Evolutionary conservation across 2,888 invertebrate species (phyloP), one percentile per base, ranked within the genome.

Genomic region (Spicauda simplicius): DNA sequence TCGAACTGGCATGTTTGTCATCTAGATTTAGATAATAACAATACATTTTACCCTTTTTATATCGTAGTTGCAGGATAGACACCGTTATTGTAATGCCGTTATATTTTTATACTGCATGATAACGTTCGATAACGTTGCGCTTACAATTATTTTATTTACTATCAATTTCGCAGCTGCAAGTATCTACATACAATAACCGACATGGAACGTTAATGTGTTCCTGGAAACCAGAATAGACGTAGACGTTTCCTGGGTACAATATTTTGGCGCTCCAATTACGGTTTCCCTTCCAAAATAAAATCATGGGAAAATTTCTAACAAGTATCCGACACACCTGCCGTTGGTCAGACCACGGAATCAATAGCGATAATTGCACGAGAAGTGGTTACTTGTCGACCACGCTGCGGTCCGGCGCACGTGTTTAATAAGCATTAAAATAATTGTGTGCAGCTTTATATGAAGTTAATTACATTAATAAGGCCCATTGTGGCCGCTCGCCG

Each of bases 401-500:
- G 84, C 80, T 81, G 79, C 81, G 84, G 80, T 81, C 80, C 81
- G 74, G 76, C 84, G 82, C 92, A 92, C 91, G 92, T 92, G 92
- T 87, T 91, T 91, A 88, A 89, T 90, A 82, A 83, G 81, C 88
- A 89, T 88, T 88, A 87, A 86, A 87, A 86, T 87, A 90, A 91
- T 89, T 87, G 80, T 77, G 77, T 80, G 78, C 80, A 85, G 88
- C 90, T 91, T 92, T 91, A 90, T 91, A 88, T 87, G 77, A 81
- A 86, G 83, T 86, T 89, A 91, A 93, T 93, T 90, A 91, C 80
- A 80, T 87, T 90, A 91, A 93, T 92, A 84, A 82, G 85, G 80
- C 76, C 73, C 77, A 77, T 84, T 86, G 87, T 81, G 86, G 83
- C 83, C 79, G 78, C 81, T 76, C 76, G 86, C 77, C 77, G 78